Percentiles rank a stretch among this genome's conserved stretches.
phyloP scores from a whole-genome alignment of 1,140 invertebrate genomes.

The Globodera ellingtonae region DNA sequence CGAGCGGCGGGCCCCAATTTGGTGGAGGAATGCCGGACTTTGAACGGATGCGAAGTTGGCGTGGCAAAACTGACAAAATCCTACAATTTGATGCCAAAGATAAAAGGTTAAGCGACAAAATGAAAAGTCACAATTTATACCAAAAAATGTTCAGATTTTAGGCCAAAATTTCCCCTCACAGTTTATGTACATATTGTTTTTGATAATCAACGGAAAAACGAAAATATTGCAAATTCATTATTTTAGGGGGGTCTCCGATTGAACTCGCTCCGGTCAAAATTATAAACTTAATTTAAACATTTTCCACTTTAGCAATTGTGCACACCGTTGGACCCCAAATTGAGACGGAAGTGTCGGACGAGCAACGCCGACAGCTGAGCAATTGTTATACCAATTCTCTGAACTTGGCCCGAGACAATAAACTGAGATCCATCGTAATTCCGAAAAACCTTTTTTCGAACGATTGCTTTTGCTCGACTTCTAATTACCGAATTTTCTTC shows the following conservation, averaged over 20 bases:
- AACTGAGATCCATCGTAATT: slow-evolving; percentile 31
- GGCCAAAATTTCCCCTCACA: no score
- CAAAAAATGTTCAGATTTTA: no score
- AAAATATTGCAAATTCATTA: neutral
- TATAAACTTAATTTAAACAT: no score
- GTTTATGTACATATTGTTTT: no score
- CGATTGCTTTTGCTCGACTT: neutral
- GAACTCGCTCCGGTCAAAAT: no score
- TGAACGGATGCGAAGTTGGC: slow-evolving; percentile 35
- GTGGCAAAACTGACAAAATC: slow-evolving; percentile 40
- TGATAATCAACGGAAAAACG: no score
- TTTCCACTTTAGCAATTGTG: slow-evolving; percentile 32
- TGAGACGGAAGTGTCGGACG: slow-evolving; percentile 8
- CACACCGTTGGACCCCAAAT: slow-evolving; percentile 39
- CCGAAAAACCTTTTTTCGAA: neutral
- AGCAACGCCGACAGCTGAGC: slow-evolving; percentile 4
- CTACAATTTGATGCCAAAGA: slow-evolving; percentile 36
- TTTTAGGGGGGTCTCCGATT: neutral
- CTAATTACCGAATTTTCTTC: slow-evolving; percentile 8
- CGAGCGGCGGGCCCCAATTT: slow-evolving; percentile 28
- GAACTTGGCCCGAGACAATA: slow-evolving; percentile 34
- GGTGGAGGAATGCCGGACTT: slow-evolving; percentile 29
- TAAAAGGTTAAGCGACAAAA: slow-evolving; percentile 27
- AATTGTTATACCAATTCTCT: slow-evolving; percentile 39
- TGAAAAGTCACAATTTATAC: no score